Evolutionary conservation across 2,888 invertebrate genomes (phyloP).

Genomic region (Seira ritae): DNA sequence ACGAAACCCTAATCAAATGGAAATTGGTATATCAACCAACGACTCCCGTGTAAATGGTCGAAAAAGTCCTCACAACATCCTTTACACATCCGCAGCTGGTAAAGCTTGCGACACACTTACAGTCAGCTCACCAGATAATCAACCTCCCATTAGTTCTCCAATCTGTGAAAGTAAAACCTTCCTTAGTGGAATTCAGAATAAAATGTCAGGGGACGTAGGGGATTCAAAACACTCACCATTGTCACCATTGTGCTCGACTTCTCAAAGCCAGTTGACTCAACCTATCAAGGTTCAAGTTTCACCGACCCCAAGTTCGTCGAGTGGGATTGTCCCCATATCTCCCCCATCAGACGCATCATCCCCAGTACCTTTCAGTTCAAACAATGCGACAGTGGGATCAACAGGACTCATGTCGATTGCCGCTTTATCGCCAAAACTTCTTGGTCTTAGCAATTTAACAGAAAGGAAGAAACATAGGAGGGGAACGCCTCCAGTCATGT

Average conservation of each 20-base stretch:
- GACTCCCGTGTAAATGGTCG: conserved; percentile 71
- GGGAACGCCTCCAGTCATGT: conserved; percentile 19
- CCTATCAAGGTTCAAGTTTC: conserved; percentile 38
- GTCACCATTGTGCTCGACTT: background rate
- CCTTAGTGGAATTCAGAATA: conserved; percentile 23
- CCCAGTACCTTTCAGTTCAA: conserved; percentile 8
- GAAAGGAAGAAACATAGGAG: background rate
- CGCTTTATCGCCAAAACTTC: conserved; percentile 27
- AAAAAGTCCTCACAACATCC: conserved; percentile 62
- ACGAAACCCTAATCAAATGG: conserved; percentile 66
- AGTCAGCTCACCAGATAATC: conserved; percentile 69
- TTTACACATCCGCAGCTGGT: conserved; percentile 67
- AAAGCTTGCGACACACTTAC: conserved; percentile 67
- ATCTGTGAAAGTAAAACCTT: conserved; percentile 50
- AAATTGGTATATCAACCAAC: conserved; percentile 67
- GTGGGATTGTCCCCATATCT: conserved; percentile 45
- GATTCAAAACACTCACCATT: background rate
- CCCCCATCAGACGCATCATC: conserved; percentile 22
- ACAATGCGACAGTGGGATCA: conserved; percentile 20
- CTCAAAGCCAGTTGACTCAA: background rate
- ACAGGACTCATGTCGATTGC: conserved; percentile 39
- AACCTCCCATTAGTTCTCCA: conserved; percentile 66
- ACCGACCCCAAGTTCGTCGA: background rate
- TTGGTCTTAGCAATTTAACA: background rate
- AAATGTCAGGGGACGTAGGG: background rate